Base-by-base conservation (phyloP, 2,113 vertebrate genomes). In the Scortum barcoo region DNA sequence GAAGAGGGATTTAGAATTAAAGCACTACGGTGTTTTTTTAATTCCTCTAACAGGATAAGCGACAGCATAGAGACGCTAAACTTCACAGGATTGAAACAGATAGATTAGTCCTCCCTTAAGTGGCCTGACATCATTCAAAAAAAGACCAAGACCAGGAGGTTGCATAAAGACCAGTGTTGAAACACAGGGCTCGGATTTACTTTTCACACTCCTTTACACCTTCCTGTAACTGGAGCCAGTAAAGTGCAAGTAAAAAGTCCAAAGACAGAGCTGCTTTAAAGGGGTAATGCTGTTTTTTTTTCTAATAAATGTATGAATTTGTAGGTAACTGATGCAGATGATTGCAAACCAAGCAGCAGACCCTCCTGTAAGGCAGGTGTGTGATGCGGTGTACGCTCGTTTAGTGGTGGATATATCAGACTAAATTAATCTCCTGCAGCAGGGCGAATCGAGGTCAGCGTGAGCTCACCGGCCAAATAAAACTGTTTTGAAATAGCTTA, bases 401-500 rank as follows among this genome's bases (percentile, higher is more conserved):
- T 46, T 3, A 28, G 51, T 33, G 33, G 62, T 26, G 50, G 42
- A 14, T 72, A 30, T 54, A 78, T 74, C 58, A 72, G 30, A 50
- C 28, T 72, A 53, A 69, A 76, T 11, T 5, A 61, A 69, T 74
- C 60, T 65, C n/a, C 28, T 51, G 69, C 67, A 60, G 57, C 58
- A 44, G 58, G 73, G 71, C 6, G 22, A 63, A 75, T 63, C 22
- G 8, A 44, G 62, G 73, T 72, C 70, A 76, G 67, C 20, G 44
- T 30, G 71, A 77, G 22, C 73, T 81, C 66, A 73, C 28, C 40
- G 65, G 53, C 53, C 66, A 75, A 67, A 81, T 57, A 76, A 72
- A 70, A 26, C 54, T 33, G 48, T 48, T 68, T 67, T 73, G 33
- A n/a, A 75, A 36, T 38, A 54, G 58, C 36, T 54, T 20, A 72